These are phyloP conservation scores for Cylloceria caligata DNA, from an alignment of 2,888 invertebrate species.

Conservation along the genomic window DNA sequence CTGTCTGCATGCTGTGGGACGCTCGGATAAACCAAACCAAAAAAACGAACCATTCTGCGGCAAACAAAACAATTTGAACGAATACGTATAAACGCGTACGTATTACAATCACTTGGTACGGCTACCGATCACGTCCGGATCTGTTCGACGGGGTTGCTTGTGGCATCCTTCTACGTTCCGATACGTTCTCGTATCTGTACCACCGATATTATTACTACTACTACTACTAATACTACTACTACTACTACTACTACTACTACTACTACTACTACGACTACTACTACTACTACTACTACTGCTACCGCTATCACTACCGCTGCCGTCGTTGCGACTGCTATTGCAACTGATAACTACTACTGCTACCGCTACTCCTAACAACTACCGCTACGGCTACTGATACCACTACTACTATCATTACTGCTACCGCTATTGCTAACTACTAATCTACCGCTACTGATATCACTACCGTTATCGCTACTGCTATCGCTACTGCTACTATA, in stretches of 20 bases:
- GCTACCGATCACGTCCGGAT: conserved; percentile 14
- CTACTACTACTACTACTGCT: background rate
- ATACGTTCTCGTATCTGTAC: conserved; percentile 26
- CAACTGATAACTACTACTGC: background rate
- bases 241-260: background rate
- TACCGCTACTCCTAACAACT: conserved; percentile 3
- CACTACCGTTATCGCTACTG: background rate
- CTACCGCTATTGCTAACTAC: too few relatives aligned
- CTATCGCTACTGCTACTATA: background rate
- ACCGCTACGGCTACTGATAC: conserved; percentile 5
- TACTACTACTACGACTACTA: background rate
- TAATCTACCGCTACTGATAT: background rate
- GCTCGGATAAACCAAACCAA: conserved; percentile 78
- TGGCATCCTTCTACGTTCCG: background rate
- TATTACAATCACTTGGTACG: conserved; percentile 30
- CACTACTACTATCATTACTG: background rate
- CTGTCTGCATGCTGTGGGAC: conserved; percentile 87
- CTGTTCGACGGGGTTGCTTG: background rate
- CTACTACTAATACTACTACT: background rate
- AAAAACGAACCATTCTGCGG: conserved; percentile 71
- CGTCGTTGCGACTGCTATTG: too few relatives aligned
- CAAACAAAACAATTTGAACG: conserved; percentile 34
- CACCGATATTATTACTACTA: conserved; percentile 16
- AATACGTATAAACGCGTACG: conserved; percentile 36
- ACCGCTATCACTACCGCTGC: background rate